Percentiles rank a stretch among this genome's conserved stretches.
phyloP scores from a whole-genome alignment of 2,113 vertebrate species.

The Cyprinus carpio region DNA sequence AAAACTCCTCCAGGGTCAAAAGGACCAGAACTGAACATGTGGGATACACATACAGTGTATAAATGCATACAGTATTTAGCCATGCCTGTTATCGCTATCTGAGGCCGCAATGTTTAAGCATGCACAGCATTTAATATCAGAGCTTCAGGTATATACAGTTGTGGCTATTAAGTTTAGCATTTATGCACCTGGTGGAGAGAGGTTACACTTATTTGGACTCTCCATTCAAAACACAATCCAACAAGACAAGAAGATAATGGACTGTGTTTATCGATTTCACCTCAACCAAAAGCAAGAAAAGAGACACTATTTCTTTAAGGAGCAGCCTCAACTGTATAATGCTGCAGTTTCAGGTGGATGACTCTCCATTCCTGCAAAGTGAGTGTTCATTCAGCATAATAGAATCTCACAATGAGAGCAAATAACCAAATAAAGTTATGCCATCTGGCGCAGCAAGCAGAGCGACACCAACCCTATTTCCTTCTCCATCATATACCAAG shows the following conservation, averaged over 20 bases:
- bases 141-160: neutral
- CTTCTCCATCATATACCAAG: neutral
- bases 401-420: constrained; percentile 34
- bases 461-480: constrained; percentile 18
- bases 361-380: constrained; percentile 37
- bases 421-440: constrained; percentile 44
- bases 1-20: no score
- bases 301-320: constrained; percentile 42
- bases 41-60: neutral
- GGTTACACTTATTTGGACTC: neutral
- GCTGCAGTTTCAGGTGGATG: constrained; percentile 36
- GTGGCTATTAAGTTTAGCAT: neutral
- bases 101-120: neutral
- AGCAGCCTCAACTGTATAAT: constrained; percentile 40
- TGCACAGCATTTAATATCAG: neutral
- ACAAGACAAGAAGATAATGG: constrained; percentile 38
- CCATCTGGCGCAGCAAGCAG: no score
- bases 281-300: constrained; percentile 36
- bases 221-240: constrained; percentile 35
- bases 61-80: neutral
- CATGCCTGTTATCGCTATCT: neutral
- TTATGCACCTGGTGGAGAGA: no score
- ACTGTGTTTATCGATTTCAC: constrained; percentile 45
- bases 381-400: constrained; percentile 28
- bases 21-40: no score